phyloP scores from a whole-genome alignment of 1,140 invertebrate genomes.

The Rhyzopertha dominica region DNA sequence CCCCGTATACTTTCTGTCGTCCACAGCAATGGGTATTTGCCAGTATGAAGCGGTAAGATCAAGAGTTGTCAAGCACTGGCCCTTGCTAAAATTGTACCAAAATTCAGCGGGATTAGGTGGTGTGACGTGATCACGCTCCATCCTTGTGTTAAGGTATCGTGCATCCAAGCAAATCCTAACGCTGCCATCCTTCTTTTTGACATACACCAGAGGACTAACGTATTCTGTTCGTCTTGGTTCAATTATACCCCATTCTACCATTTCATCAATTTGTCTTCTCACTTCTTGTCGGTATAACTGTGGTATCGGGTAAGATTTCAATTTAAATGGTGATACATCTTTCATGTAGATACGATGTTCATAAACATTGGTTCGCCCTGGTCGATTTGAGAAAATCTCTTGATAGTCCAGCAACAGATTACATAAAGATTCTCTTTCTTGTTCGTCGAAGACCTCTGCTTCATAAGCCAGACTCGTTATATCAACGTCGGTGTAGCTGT shows the following conservation, averaged over 20 bases:
- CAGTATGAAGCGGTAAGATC: slow-evolving; percentile 10
- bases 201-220: slow-evolving; percentile 6
- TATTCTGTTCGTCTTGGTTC: slow-evolving; percentile 1
- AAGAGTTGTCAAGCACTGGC: slow-evolving; percentile 3
- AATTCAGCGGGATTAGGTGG: slow-evolving; percentile 16
- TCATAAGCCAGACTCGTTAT: background rate
- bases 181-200: slow-evolving; percentile 22
- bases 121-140: slow-evolving; percentile 27
- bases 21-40: slow-evolving; percentile 19
- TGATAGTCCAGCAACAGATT: slow-evolving; percentile 3
- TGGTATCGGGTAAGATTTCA: slow-evolving; percentile 32
- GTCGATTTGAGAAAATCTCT: slow-evolving; percentile 13
- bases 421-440: background rate
- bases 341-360: slow-evolving; percentile 28
- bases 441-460: background rate
- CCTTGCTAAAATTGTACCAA: background rate
- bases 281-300: slow-evolving; percentile 25
- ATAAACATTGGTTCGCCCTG: slow-evolving; percentile 23
- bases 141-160: slow-evolving; percentile 21
- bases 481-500: background rate
- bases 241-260: slow-evolving; percentile 19
- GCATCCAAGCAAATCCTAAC: slow-evolving; percentile 34
- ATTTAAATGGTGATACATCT: slow-evolving; percentile 20
- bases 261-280: slow-evolving; percentile 22
- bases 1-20: slow-evolving; percentile 7